These are phyloP conservation scores for Acanthurus leucopareius DNA, from an alignment of 2,797 vertebrate genomes.

Conservation along the genomic window DNA sequence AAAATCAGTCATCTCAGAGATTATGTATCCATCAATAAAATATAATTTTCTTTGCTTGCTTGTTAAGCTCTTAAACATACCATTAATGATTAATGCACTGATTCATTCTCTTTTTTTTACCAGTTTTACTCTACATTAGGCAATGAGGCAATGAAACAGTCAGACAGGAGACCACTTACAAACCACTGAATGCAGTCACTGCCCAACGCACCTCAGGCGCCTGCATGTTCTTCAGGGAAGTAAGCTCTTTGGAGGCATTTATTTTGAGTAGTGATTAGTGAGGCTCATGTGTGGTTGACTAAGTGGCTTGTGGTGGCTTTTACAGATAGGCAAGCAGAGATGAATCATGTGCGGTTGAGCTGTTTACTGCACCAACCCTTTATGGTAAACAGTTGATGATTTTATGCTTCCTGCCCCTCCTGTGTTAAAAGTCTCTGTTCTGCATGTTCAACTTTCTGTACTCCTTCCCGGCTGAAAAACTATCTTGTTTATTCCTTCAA, in stretches of 20 bases:
- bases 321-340: too few species aligned
- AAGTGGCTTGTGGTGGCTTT: too few species aligned
- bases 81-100: neutral
- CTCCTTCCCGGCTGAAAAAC: too few species aligned
- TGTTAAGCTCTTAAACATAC: constrained; percentile 14
- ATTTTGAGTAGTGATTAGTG: neutral
- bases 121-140: constrained; percentile 28
- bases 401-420: too few species aligned
- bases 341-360: too few species aligned
- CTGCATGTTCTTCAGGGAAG: constrained; percentile 13
- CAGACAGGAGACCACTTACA: constrained; percentile 15
- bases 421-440: too few species aligned
- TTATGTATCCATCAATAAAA: constrained; percentile 5
- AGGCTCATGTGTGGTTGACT: constrained; percentile 6
- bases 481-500: too few species aligned
- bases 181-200: neutral
- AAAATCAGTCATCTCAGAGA: constrained; percentile 3
- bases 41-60: neutral
- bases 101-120: constrained; percentile 18
- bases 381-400: too few species aligned
- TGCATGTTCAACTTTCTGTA: too few species aligned
- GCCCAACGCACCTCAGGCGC: constrained; percentile 11
- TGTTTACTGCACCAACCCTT: too few species aligned
- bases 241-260: constrained; percentile 17
- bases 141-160: constrained; percentile 8